Evolutionary conservation across 2,888 invertebrate species (phyloP).

Genomic region (Drosophila siamana): DNA sequence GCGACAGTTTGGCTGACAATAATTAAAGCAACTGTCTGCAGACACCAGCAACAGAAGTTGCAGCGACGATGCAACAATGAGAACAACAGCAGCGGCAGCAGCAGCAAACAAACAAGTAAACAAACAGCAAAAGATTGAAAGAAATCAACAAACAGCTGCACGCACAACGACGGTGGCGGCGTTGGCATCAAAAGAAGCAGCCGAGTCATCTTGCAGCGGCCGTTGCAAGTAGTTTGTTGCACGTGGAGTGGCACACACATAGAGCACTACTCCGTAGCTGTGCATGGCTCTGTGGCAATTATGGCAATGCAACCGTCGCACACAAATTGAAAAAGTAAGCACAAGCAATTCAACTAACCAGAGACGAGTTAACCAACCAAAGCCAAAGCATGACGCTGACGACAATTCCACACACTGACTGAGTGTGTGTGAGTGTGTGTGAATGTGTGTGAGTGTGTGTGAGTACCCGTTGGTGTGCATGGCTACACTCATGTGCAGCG

Average conservation of each 20-base stretch:
- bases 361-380: slow-evolving; percentile 39
- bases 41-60: slow-evolving; percentile 25
- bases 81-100: slow-evolving; percentile 18
- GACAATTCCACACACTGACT: slow-evolving; percentile 7
- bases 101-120: slow-evolving; percentile 37
- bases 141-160: slow-evolving; percentile 56
- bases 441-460: background rate
- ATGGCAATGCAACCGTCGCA: slow-evolving; percentile 61
- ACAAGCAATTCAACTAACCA: slow-evolving; percentile 19
- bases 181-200: slow-evolving; percentile 61
- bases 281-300: slow-evolving; percentile 52
- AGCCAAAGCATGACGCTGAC: slow-evolving; percentile 35
- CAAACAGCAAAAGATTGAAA: slow-evolving; percentile 32
- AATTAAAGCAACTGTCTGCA: slow-evolving; percentile 72
- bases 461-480: slow-evolving; percentile 12
- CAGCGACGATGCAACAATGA: slow-evolving; percentile 9
- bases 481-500: slow-evolving; percentile 17
- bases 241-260: slow-evolving; percentile 11
- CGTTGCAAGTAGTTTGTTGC: slow-evolving; percentile 29
- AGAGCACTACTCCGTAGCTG: background rate
- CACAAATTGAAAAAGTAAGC: slow-evolving; percentile 77
- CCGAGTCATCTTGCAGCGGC: slow-evolving; percentile 51
- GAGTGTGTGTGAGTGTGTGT: background rate
- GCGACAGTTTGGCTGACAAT: slow-evolving; percentile 71
- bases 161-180: slow-evolving; percentile 28